A percentile compares a stretch with the other conserved stretches of the same genome.
phyloP scores from a whole-genome alignment of 2,888 invertebrate species.

The Adineta ricciae region DNA sequence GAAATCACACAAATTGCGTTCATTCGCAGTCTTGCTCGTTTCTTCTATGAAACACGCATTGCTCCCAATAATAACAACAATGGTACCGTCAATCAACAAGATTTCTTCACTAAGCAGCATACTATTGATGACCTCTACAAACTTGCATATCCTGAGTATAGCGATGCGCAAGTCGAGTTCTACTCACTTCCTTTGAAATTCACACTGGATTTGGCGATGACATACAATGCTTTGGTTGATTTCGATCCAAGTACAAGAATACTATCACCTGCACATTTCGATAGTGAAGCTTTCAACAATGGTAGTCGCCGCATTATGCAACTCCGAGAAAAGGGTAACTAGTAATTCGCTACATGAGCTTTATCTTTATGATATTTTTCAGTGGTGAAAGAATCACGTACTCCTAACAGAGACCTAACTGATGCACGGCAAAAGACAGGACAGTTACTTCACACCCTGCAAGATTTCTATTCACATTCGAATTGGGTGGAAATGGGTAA shows the following conservation, averaged over 20 bases:
- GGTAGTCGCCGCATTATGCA: constrained; percentile 24
- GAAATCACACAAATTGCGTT: too few relatives aligned
- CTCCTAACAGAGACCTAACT: neutral
- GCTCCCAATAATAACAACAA: too few relatives aligned
- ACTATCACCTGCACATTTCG: constrained; percentile 29
- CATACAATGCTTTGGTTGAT: constrained; percentile 18
- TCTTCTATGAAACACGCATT: too few relatives aligned
- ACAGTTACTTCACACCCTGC: constrained; percentile 26
- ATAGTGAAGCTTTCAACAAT: constrained; percentile 24
- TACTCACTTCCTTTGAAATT: too few relatives aligned
- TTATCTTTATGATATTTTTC: neutral
- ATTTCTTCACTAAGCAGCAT: too few relatives aligned
- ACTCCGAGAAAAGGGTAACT: neutral
- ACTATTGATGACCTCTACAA: too few relatives aligned
- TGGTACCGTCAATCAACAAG: too few relatives aligned
- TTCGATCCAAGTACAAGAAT: constrained; percentile 27
- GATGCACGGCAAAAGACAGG: constrained; percentile 11
- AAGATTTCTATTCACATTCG: constrained; percentile 34
- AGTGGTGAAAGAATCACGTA: neutral
- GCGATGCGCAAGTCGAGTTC: too few relatives aligned
- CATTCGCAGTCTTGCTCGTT: too few relatives aligned
- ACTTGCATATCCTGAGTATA: too few relatives aligned
- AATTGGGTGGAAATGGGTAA: constrained; percentile 33
- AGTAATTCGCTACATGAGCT: too few relatives aligned
- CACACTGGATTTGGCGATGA: too few relatives aligned